Base-by-base conservation (phyloP, 2,888 invertebrate species). In the Charanyca ferruginea region DNA sequence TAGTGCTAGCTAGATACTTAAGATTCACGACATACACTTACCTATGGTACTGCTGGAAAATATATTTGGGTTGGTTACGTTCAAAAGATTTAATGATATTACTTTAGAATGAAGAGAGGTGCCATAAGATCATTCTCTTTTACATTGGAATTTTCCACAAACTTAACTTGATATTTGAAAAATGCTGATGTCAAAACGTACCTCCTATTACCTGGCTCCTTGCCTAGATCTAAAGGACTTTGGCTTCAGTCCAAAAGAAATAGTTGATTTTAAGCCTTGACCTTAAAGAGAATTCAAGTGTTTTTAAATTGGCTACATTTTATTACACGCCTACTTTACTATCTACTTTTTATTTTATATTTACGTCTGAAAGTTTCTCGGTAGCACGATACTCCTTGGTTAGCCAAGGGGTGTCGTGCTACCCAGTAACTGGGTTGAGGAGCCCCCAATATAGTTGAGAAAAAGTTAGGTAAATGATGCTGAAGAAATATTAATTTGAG, bases 161-260 rank as follows among this genome's bases (percentile, higher is more conserved):
- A 71, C 64, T 67, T 63, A 63, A 52, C 44, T 51, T 67, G 41
- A 77, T 80, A 79, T 79, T 73, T 79, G 66, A 80, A 84, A 87
- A 83, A 83, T 74, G 80, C 80, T 86, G 85, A 85, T 85, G 80
- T 86, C 83, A 88, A 86, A 87, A 86, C 84, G 85, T 86, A 85
- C 78, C 80, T 88, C 83, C 85, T 80, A 82, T 87, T 85, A 90
- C 88, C 91, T 92, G 90, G 91, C 90, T 82, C 73, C 66, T 68
- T 90, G 91, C 90, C 90, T 88, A 88, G 72, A 83, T 68, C 64
- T 51, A 68, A 82, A 83, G 79, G 79, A 78, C 83, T 80, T 86
- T 93, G 93, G 93, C 89, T 67, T 22, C 42, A 54, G 55, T 86
- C 93, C 93, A 93, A 86, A 83, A 83, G 73, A 88, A 90, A 91